Evolutionary conservation across 2,113 vertebrate genomes (phyloP).

Genomic region (Ahaetulla prasina): DNA sequence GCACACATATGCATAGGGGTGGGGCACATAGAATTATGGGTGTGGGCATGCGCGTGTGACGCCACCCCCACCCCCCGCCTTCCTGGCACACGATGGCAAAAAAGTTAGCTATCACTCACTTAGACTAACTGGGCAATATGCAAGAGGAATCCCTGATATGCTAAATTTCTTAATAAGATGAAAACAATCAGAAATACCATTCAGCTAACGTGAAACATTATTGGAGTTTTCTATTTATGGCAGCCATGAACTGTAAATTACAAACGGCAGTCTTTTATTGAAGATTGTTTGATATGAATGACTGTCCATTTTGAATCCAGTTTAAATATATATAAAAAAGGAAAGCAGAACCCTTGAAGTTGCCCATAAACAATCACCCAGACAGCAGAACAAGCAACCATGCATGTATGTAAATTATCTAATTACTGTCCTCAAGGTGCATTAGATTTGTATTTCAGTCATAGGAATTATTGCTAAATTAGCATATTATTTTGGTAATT

Average conservation of each 20-base stretch:
- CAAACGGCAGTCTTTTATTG: not conserved
- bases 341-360: not conserved
- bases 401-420: not conserved
- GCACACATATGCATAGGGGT: too few species aligned
- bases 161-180: not conserved
- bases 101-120: too few species aligned
- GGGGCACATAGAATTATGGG: too few species aligned
- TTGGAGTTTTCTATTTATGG: constrained; percentile 6
- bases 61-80: too few species aligned
- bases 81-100: too few species aligned
- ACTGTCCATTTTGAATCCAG: not conserved
- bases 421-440: not conserved
- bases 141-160: not conserved
- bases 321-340: not conserved
- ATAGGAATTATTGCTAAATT: not conserved
- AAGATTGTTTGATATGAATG: not conserved
- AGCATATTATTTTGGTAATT: not conserved
- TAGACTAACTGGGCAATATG: not conserved
- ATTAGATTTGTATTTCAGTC: not conserved
- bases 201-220: constrained; percentile 9
- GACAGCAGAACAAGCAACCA: not conserved
- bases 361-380: not conserved
- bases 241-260: not conserved
- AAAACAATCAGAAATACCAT: constrained; percentile 33
- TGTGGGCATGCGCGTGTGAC: too few species aligned